Percentiles rank a stretch among this genome's conserved stretches.
Evolutionary conservation across 2,113 vertebrate genomes (phyloP).

Genomic region (Phocoena phocoena): DNA sequence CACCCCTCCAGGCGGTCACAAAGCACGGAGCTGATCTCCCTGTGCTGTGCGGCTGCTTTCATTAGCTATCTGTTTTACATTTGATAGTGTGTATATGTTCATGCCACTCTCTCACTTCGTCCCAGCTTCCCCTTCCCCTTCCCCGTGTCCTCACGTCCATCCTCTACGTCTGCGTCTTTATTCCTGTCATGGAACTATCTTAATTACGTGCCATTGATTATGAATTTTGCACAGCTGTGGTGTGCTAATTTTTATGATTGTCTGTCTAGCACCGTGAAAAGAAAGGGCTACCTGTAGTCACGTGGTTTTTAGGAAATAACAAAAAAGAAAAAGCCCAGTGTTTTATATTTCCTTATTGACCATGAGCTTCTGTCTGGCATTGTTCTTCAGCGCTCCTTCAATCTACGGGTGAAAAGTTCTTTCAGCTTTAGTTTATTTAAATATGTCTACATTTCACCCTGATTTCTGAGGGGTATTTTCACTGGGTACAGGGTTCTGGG

Average conservation of each 20-base stretch:
- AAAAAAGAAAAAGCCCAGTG: not conserved
- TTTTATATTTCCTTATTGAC: not conserved
- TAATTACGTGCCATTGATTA: not conserved
- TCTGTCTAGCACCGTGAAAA: not conserved
- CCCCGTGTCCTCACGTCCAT: no score
- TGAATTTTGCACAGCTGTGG: not conserved
- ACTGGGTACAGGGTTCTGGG: not conserved
- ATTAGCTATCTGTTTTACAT: no score
- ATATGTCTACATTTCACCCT: not conserved
- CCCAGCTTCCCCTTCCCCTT: no score
- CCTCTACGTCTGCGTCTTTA: no score
- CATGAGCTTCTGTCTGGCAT: no score
- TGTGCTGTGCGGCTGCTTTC: no score
- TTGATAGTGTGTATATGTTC: no score
- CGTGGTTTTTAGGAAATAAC: not conserved
- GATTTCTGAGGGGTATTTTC: not conserved
- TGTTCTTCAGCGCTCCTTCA: not conserved
- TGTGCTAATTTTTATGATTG: not conserved
- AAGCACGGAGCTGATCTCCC: no score
- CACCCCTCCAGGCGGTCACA: no score
- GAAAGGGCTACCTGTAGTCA: not conserved
- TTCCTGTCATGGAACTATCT: not conserved
- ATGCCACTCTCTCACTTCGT: no score
- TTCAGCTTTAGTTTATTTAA: not conserved
- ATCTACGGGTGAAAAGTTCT: not conserved